These are phyloP conservation scores for Talpa occidentalis DNA, from an alignment of 2,113 vertebrate genomes.

Conservation along the genomic window DNA sequence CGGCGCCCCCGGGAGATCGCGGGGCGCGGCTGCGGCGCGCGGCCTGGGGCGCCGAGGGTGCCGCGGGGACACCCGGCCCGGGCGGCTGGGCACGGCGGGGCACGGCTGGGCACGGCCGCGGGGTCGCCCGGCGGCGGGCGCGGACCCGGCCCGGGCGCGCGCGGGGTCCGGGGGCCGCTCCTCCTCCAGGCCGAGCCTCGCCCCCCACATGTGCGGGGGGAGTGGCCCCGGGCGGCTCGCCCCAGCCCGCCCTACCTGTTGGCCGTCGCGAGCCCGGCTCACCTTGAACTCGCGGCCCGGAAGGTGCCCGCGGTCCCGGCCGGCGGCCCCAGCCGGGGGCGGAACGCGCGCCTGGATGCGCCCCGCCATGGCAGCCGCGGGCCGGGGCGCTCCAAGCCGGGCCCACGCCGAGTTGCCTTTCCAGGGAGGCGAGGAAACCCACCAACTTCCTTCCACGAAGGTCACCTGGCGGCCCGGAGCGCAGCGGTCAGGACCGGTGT, in stretches of 20 bases:
- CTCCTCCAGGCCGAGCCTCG: conserved; percentile 53
- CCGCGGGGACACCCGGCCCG: conserved; percentile 11
- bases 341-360: conserved; percentile 11
- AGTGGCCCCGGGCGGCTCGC: conserved; percentile 50
- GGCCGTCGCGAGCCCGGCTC: conserved; percentile 34
- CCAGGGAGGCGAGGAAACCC: conserved; percentile 26
- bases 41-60: conserved; percentile 53
- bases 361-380: neutral
- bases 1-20: neutral
- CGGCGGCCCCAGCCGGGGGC: neutral
- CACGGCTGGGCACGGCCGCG: neutral
- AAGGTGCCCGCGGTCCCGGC: conserved; percentile 36
- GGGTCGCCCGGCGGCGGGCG: neutral
- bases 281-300: conserved; percentile 70
- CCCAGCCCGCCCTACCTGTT: conserved; percentile 60
- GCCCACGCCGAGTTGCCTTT: conserved; percentile 31
- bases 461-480: conserved; percentile 52
- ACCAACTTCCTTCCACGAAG: conserved; percentile 71
- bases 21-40: conserved; percentile 15
- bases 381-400: neutral
- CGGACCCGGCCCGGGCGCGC: neutral
- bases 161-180: neutral
- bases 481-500: neutral
- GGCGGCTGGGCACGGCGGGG: neutral
- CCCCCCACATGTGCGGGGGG: conserved; percentile 33